Evolutionary conservation across 2,888 invertebrate species (phyloP).

Genomic region (Stenchaetothrips biformis): DNA sequence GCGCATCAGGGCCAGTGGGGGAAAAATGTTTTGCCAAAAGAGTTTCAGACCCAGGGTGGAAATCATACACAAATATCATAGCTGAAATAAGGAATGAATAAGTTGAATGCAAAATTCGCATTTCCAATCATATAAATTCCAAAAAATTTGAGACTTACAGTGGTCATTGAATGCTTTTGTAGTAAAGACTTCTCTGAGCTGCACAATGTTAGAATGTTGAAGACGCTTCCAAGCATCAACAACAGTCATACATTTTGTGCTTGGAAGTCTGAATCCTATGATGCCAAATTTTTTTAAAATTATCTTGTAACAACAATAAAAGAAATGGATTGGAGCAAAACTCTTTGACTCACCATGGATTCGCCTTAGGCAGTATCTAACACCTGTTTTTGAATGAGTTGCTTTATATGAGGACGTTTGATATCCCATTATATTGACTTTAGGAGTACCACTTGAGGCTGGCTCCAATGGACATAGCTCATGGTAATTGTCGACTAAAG

Average conservation of each 20-base stretch:
- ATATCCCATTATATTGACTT: constrained; percentile 65
- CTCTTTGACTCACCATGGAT: constrained; percentile 62
- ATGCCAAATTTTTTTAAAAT: constrained; percentile 34
- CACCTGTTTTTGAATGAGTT: constrained; percentile 78
- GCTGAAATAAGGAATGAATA: constrained; percentile 55
- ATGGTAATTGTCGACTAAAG: constrained; percentile 85
- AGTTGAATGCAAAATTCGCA: constrained; percentile 27
- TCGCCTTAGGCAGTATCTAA: constrained; percentile 78
- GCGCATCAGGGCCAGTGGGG: constrained; percentile 54
- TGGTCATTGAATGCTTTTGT: constrained; percentile 95
- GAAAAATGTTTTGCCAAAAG: constrained; percentile 80
- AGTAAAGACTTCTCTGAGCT: constrained; percentile 85
- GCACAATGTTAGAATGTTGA: constrained; percentile 90
- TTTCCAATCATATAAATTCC: constrained; percentile 10
- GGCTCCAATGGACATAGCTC: constrained; percentile 81
- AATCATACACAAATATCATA: constrained; percentile 93
- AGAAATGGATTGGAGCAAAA: not conserved
- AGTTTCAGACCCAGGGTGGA: constrained; percentile 86
- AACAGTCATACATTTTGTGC: constrained; percentile 75
- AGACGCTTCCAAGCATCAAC: constrained; percentile 95
- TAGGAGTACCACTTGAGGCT: constrained; percentile 53
- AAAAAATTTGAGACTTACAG: constrained; percentile 58
- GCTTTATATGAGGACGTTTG: constrained; percentile 87
- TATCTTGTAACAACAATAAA: not conserved
- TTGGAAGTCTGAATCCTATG: constrained; percentile 71